Evolutionary conservation across 1,140 invertebrate species (phyloP), one percentile per base, ranked within the genome.

Genomic region (Caenorhabditis latens): DNA sequence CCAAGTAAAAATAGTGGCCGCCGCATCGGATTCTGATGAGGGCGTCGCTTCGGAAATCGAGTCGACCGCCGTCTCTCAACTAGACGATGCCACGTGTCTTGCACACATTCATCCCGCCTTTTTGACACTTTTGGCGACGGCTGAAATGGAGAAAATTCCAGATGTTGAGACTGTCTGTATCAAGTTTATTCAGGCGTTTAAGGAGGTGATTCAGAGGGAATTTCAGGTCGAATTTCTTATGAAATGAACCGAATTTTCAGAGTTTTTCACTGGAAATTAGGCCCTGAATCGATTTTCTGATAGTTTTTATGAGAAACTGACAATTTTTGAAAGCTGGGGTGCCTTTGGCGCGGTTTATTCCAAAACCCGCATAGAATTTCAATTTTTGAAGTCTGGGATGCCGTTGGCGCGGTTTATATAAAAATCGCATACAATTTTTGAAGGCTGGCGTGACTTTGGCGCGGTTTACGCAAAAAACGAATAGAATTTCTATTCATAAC

Each of bases 71-170:
- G 11, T 84, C 19, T 11, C 82, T n/a, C 82, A 58, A 11, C 43
- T 84, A 32, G 57, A 84, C 19, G 57, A 58, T 84, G 82, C 53
- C 9, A 65, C 61, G n/a, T 84, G 21, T 63, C 24, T 65, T 4
- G 55, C 46, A 57, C 46, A 85, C n/a, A 86, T 86, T 71, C 86
- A 86, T 84, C 79, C 71, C 6, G 79, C 46, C 1, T 86, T 86
- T 32, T 11, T 71, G 11, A 43, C 48, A 13, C 46, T 86, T 5
- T 13, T 48, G 6, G 58, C 79, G 4, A 19, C 48, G 24, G 48
- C 65, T n/a, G 86, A 86, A 11, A 6, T 43, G 55, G 86, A 71
- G 48, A 82, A 79, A 24, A 46, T 83, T 65, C 57, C 75, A 24
- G 82, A 84, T 48, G 43, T 83, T 6, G 86, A 86, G 21, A 55